Evolutionary conservation across 2,113 vertebrate genomes (phyloP).

Genomic region (Trochalopteron elliotii): DNA sequence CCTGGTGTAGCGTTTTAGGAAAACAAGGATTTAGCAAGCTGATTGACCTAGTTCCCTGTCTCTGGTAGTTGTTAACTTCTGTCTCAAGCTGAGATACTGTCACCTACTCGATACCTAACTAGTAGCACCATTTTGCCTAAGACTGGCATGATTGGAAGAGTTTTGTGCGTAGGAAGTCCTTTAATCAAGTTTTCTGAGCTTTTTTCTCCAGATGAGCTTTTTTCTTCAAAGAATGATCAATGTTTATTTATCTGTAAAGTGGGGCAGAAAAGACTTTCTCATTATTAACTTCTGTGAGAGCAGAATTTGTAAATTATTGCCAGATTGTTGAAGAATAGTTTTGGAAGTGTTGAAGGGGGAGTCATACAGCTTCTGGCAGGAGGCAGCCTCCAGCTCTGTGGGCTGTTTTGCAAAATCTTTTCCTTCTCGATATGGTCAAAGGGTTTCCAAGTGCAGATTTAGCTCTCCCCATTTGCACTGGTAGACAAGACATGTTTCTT

Average conservation of each 20-base stretch:
- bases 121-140: not conserved
- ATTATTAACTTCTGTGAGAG: not conserved
- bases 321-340: not conserved
- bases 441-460: not conserved
- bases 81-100: not conserved
- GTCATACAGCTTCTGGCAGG: not conserved
- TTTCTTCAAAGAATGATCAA: not conserved
- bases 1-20: not conserved
- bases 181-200: not conserved
- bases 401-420: not conserved
- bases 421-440: not conserved
- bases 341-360: not conserved
- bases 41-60: not conserved
- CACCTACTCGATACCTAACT: not conserved
- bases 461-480: not conserved
- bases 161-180: not conserved
- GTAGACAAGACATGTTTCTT: accelerated
- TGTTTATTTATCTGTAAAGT: not conserved
- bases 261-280: not conserved
- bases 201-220: not conserved
- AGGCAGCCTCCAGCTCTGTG: not conserved
- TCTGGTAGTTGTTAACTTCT: not conserved
- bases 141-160: not conserved
- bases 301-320: not conserved
- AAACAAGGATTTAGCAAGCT: not conserved